Conservation (phyloP, 2,888 invertebrate genomes). For the Tetragonula carbonaria region DNA sequence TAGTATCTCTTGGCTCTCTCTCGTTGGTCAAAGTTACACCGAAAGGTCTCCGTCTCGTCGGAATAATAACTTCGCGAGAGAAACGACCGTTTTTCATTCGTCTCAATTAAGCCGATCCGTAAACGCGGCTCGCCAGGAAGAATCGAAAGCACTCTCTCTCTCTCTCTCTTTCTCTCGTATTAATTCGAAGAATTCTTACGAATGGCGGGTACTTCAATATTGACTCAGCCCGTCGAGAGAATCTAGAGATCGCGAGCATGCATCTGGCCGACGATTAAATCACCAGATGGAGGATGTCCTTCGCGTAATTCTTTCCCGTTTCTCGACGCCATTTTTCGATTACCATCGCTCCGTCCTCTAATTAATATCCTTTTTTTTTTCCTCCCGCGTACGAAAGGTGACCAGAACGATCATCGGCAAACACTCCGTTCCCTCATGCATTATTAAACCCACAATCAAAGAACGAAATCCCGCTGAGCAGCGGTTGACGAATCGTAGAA, state of each 20-base stretch:
- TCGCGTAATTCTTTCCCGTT: conserved; percentile 31
- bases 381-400: conserved; percentile 18
- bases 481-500: not conserved
- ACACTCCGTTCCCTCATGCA: conserved; percentile 46
- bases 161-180: conserved; percentile 16
- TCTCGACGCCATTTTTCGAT: conserved; percentile 73
- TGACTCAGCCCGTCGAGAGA: conserved; percentile 72
- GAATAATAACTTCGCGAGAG: conserved; percentile 25
- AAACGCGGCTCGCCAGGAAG: conserved; percentile 17
- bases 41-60: not conserved
- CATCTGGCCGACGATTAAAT: conserved; percentile 55
- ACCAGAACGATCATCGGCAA: conserved; percentile 29
- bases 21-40: not conserved
- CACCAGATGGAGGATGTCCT: conserved; percentile 61
- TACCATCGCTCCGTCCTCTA: conserved; percentile 75
- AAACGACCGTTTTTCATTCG: conserved; percentile 29
- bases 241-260: conserved; percentile 49
- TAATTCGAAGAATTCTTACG: conserved; percentile 64
- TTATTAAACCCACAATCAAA: conserved; percentile 41
- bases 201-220: conserved; percentile 75
- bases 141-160: conserved; percentile 32
- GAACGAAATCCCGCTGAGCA: conserved; percentile 25
- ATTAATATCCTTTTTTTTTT: conserved; percentile 71
- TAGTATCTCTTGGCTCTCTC: too few species aligned
- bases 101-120: conserved; percentile 47